Evolutionary conservation across 2,113 vertebrate species (phyloP).

Genomic region (Odontophorus gujanensis): DNA sequence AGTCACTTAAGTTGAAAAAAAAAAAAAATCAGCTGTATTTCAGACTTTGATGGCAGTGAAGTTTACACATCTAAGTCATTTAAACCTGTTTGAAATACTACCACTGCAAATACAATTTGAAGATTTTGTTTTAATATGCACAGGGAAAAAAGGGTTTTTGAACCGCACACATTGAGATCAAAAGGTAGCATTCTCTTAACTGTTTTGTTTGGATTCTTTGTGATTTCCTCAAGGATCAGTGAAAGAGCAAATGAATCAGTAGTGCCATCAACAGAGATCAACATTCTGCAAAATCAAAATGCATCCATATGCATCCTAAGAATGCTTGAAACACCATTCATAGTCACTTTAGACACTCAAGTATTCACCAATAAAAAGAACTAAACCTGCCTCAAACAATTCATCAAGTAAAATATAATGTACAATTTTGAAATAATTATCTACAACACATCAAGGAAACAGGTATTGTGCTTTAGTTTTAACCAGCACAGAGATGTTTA

Average conservation of each 20-base stretch:
- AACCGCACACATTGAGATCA: not conserved
- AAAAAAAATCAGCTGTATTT: not conserved
- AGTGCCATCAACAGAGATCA: not conserved
- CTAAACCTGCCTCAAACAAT: not conserved
- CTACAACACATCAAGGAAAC: not conserved
- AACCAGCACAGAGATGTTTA: not conserved
- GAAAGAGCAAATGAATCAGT: not conserved
- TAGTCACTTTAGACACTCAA: not conserved
- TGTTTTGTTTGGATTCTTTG: not conserved
- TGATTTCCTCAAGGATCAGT: not conserved
- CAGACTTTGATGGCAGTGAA: not conserved
- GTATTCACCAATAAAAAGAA: not conserved
- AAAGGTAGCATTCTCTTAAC: not conserved
- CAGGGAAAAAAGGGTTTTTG: rapidly evolving
- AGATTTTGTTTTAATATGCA: not conserved
- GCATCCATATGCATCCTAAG: no score
- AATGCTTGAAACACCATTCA: not conserved
- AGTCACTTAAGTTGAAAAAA: not conserved
- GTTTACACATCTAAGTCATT: not conserved
- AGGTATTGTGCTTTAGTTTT: not conserved
- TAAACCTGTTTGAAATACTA: not conserved
- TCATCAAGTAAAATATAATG: not conserved
- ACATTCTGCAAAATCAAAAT: not conserved
- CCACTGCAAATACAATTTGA: not conserved
- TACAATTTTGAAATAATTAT: not conserved